Base-by-base conservation (phyloP, 2,888 invertebrate species). In the Drosophila parthenogenetica region DNA sequence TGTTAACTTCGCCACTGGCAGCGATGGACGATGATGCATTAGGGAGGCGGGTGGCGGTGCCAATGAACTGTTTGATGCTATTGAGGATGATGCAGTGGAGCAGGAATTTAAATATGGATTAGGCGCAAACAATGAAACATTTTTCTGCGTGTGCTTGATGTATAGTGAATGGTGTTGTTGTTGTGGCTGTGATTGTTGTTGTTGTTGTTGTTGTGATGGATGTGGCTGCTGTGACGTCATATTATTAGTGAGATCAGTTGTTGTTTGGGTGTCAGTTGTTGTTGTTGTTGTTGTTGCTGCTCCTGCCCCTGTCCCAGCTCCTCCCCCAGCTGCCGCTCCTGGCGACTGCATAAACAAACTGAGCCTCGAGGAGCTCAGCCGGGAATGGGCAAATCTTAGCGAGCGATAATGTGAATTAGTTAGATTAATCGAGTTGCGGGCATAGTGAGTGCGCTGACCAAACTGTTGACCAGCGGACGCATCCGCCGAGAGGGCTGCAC, bases 381-480 rank as follows among this genome's bases (percentile, higher is more conserved):
- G 90, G 55, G 92, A 91, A 64, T 91, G 91, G 29, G 91, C 90
- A 64, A 92, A 92, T 68, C 92, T 89, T 69, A 92, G 81, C 59
- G 92, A 92, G 59, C 92, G 91, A 81, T 92, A 92, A 77, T 90
- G 90, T 55, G 92, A 91, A 73, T 91, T 92, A 49, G 91, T 89
- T 68, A 91, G 84, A 73, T 92, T 92, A 13, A 91, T 90, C 10
- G 91, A 91, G 72, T 92, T 91, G 55, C 92, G 89, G 17, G 91
- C 90, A 57, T 91, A 92, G 62, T 92, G 92, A 11, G 89, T 90
- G n/a, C 90, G 91, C 67, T 81, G 89, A 55, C 83, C 85, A 42
- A 81, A 89, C 61, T 85, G 82, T 59, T 88, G 89, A 16, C 29
- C 48, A 14, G 17, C 10, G 22, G 5, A 45, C 5, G 49, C 7